Evolutionary conservation across 2,113 vertebrate species (phyloP).

Genomic region (Hemiprocne comata): DNA sequence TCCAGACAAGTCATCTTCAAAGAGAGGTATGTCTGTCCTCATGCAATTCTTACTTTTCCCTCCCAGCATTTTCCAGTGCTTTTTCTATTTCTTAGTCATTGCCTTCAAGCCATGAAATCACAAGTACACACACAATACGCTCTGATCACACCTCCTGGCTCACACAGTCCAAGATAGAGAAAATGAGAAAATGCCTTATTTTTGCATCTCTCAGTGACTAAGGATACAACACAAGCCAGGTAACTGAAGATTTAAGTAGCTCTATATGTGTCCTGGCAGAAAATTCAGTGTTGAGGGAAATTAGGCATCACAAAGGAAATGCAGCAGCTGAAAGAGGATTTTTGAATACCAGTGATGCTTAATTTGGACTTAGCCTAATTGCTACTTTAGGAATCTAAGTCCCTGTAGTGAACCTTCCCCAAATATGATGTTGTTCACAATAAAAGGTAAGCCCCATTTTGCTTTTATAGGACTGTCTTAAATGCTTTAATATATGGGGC

Average conservation of each 20-base stretch:
- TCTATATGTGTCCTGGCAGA: not conserved
- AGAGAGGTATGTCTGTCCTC: not conserved
- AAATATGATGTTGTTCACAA: not conserved
- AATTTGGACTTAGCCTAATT: constrained; percentile 14
- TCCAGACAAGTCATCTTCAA: not conserved
- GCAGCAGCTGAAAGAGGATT: not conserved
- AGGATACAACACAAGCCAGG: not conserved
- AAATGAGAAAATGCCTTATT: constrained; percentile 11
- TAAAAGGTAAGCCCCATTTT: not conserved
- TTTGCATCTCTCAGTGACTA: not conserved
- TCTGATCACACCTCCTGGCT: not conserved
- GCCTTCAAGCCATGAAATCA: constrained; percentile 9
- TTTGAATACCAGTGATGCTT: not conserved
- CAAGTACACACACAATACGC: not conserved
- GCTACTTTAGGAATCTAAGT: not conserved
- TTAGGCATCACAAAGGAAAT: not conserved
- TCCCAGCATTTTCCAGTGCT: not conserved
- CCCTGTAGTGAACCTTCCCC: not conserved
- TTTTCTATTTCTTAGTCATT: not conserved
- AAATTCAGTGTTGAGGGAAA: not conserved
- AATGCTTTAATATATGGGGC: not conserved
- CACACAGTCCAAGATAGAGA: not conserved
- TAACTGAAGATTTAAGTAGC: constrained; percentile 38
- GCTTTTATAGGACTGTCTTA: not conserved
- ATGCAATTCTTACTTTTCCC: not conserved